phyloP scores from a whole-genome alignment of 2,113 vertebrate species.

The Daphoenositta chrysoptera region DNA sequence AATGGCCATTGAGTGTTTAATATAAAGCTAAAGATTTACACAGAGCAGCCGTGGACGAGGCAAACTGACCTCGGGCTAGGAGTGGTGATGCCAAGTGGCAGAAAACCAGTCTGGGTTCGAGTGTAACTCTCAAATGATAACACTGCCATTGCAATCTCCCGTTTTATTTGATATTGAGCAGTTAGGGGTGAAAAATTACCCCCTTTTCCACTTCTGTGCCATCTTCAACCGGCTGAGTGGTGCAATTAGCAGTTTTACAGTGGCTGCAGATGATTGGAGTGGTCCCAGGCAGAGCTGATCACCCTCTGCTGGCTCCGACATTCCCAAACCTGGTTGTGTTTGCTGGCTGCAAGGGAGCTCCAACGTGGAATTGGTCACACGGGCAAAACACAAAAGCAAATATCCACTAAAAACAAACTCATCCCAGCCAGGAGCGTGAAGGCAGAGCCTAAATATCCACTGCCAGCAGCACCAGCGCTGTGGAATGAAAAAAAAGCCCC shows the following conservation, averaged over 20 bases:
- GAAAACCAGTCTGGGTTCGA: not conserved
- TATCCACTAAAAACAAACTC: not conserved
- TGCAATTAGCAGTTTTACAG: conserved; percentile 7
- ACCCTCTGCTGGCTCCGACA: not conserved
- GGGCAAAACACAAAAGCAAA: conserved; percentile 8
- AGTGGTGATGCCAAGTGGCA: not conserved
- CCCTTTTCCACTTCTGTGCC: not conserved
- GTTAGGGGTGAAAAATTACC: not conserved
- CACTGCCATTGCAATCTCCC: not conserved
- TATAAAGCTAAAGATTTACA: not conserved
- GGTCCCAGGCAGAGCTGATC: conserved; percentile 2
- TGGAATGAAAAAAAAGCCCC: not conserved
- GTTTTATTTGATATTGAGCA: not conserved
- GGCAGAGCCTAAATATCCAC: not conserved
- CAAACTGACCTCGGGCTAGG: not conserved
- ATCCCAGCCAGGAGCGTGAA: not conserved
- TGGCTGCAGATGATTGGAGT: not conserved
- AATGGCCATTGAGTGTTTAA: not conserved
- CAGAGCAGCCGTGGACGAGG: not conserved
- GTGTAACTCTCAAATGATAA: not conserved
- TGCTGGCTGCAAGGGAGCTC: not conserved
- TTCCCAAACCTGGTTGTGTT: not conserved
- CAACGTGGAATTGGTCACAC: not conserved
- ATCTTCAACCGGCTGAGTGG: not conserved
- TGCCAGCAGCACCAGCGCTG: not conserved